A percentile compares a stretch with the other conserved stretches of the same genome.
Evolutionary conservation across 2,113 vertebrate genomes (phyloP).

Genomic region (Ptilorrhoa leucosticta): DNA sequence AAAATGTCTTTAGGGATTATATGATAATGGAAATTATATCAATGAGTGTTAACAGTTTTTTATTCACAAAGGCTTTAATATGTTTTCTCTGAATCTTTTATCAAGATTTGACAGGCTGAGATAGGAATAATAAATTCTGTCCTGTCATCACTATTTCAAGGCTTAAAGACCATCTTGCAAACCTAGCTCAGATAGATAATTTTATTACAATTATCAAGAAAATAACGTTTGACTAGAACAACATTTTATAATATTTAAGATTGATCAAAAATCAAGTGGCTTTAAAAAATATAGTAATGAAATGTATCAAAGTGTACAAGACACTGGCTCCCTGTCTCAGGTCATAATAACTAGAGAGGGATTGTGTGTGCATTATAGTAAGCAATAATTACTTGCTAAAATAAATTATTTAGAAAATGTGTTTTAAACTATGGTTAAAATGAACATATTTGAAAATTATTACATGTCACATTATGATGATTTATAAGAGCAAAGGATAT

Average conservation of each 20-base stretch:
- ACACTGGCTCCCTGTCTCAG: not conserved
- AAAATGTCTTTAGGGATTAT: not conserved
- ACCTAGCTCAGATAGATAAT: not conserved
- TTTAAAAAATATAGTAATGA: not conserved
- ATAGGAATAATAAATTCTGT: not conserved
- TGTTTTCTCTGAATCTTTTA: not conserved
- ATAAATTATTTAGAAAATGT: not conserved
- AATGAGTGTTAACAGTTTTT: not conserved
- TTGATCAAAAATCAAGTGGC: not conserved
- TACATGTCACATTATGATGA: not conserved
- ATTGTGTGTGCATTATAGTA: not conserved
- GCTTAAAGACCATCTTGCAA: not conserved
- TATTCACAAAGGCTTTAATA: not conserved
- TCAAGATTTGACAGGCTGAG: not conserved
- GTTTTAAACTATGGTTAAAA: not conserved
- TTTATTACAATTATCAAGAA: not conserved
- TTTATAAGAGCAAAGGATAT: not conserved
- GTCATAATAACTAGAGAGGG: not conserved
- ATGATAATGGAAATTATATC: not conserved
- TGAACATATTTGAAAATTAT: not conserved
- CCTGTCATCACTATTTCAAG: not conserved
- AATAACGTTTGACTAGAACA: fast-evolving
- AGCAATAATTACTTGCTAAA: not conserved
- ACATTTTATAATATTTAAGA: not conserved
- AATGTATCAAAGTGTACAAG: not conserved